Evolutionary conservation across 1,140 invertebrate species (phyloP), one percentile per base, ranked within the genome.

Genomic region (Bactericera cockerelli): DNA sequence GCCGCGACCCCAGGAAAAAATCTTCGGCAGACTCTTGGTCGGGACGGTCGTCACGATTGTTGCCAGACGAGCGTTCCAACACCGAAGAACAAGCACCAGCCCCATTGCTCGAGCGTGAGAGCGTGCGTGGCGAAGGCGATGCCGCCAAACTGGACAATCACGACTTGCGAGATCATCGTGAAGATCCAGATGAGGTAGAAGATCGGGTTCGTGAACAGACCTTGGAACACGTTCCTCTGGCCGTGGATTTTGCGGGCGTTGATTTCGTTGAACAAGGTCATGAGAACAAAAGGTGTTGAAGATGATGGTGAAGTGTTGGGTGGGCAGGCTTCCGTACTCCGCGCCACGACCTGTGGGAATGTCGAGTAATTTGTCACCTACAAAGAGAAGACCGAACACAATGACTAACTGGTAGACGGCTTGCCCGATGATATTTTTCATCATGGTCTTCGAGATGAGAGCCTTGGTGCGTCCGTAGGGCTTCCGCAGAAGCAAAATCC

Each of bases 251-350:
- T 98, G 67, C 95, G 80, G 42, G 94, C 92, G 77, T 99, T 99
- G 70, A 99, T 93, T 79, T 99, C 96, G 80, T 99, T 99, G 78
- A 98, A 99, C 38, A 99, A 78, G 22, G 96, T 99, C 95, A 99
- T 99, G 91, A 99, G 93, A 59, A 99, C 96, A 76, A 99, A n/a
- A 98, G 16, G 93, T 89, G 76, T 99, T 99, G 77, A 99, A 99
- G 70, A 99, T 97, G 69, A 98, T 88, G 13, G 96, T 99, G 75
- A 98, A 98, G 77, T 99, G 96, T 75, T 93, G 83, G 49, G 89
- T 86, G 39, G 93, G 92, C 62, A 85, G 84, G 25, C 54, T 38
- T 1, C 49, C 57, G n/a, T 49, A 28, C 62, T 79, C 76, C 58
- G 83, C 80, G 31, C 77, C 77, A 58, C 81, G 78, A 60, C 92